phyloP scores from a whole-genome alignment of 2,113 vertebrate genomes.

The Gopherus evgoodei region DNA sequence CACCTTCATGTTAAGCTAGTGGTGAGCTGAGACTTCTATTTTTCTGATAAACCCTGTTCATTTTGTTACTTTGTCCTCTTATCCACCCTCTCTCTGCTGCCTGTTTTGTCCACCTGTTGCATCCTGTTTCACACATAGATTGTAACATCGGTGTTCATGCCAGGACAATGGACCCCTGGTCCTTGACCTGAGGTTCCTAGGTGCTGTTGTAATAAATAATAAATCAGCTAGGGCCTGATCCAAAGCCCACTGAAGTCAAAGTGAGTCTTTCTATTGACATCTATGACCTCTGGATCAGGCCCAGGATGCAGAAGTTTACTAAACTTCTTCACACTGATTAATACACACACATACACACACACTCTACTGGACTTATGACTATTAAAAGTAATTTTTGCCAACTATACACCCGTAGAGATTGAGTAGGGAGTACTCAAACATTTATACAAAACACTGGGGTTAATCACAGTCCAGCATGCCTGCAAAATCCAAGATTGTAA shows the following conservation, averaged over 20 bases:
- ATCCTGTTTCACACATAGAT: conserved; percentile 34
- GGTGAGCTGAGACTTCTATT: not conserved
- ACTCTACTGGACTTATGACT: conserved; percentile 61
- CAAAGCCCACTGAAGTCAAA: conserved; percentile 6
- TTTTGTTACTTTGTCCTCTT: not conserved
- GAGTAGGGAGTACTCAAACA: conserved; percentile 62
- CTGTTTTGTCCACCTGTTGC: not conserved
- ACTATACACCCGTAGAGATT: conserved; percentile 21
- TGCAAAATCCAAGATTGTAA: conserved; percentile 57
- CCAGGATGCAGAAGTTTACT: conserved; percentile 52
- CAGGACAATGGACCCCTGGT: conserved; percentile 59
- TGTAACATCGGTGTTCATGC: conserved; percentile 33
- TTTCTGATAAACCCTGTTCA: not conserved
- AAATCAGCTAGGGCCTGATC: conserved; percentile 9
- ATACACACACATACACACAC: conserved; percentile 50
- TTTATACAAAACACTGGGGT: conserved; percentile 63
- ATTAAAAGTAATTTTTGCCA: conserved; percentile 42
- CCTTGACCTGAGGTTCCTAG: not conserved
- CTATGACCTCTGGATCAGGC: conserved; percentile 57
- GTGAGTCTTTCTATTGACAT: conserved; percentile 56
- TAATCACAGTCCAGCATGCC: conserved; percentile 62
- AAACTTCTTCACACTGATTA: conserved; percentile 15
- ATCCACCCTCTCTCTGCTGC: not conserved
- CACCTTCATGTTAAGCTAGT: not conserved
- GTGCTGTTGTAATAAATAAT: conserved; percentile 46